phyloP scores from a whole-genome alignment of 2,888 invertebrate genomes.

The Fragum fragum region DNA sequence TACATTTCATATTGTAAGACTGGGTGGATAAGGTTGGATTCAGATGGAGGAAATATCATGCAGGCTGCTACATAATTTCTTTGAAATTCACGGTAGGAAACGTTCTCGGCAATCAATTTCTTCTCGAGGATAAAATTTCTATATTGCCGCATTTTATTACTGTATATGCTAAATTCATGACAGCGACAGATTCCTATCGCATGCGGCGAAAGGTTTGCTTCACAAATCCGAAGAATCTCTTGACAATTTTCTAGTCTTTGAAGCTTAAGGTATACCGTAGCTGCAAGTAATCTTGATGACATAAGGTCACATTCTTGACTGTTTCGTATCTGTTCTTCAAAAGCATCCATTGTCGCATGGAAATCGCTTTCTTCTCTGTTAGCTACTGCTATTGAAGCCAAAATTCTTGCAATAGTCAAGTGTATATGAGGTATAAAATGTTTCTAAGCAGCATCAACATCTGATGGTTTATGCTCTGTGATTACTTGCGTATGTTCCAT shows the following conservation, averaged over 20 bases:
- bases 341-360: not conserved
- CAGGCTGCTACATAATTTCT: not conserved
- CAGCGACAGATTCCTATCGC: not conserved
- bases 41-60: conserved; percentile 5
- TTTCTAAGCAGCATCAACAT: not conserved
- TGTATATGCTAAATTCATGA: not conserved
- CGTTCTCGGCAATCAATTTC: not conserved
- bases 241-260: not conserved
- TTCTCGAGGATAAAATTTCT: too few species aligned
- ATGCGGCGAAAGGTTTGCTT: not conserved
- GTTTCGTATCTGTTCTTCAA: not conserved
- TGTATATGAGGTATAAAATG: not conserved
- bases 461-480: too few species aligned
- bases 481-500: too few species aligned
- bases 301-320: not conserved
- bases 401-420: not conserved
- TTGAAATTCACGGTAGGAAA: not conserved
- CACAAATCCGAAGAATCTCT: not conserved
- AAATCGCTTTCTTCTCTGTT: not conserved
- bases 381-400: not conserved
- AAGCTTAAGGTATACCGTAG: not conserved
- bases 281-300: not conserved
- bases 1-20: conserved; percentile 32
- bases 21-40: conserved; percentile 17
- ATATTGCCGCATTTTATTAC: not conserved